Evolutionary conservation across 2,888 invertebrate species (phyloP), one percentile per base, ranked within the genome.

Genomic region (Romanomermis culicivorax): DNA sequence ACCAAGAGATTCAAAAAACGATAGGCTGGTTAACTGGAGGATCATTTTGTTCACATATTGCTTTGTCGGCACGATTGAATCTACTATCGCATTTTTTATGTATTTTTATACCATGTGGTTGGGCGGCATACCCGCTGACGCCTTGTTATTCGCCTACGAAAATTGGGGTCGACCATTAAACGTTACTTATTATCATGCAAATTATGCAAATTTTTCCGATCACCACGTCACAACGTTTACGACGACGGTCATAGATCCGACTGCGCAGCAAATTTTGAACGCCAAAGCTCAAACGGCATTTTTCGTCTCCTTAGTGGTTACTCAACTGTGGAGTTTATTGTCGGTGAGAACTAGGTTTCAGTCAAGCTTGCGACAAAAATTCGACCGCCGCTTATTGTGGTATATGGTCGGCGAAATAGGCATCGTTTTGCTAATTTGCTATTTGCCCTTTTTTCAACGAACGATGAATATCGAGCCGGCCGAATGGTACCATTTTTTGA

Each of bases 51-150:
- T 45, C 47, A 23, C 47, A n/a, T 45, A 45, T 23, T 7, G 14
- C 47, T 45, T 45, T 23, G 23, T 45, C n/a, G 47, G 47, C 47
- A 11, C 23, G 47, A 7, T 45, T 11, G 47, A 45, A 45, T 45
- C 47, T 11, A 45, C 7, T 45, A 45, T 45, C 47, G 47, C 47
- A 7, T 45, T 45, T 23, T 45, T 45, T 23, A 45, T 45, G 47
- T 45, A 45, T 23, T 45, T 45, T 23, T 23, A n/a, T 11, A 45
- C 47, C 14, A 45, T 45, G 47, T 23, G 23, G 14, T 7, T 45
- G 4, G 47, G 47, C 7, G 7, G 7, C 23, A 23, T 45, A 7
- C 23, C 14, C 14, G 17, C 47, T 4, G 23, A 7, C 14, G 23
- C 11, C 7, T 23, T 45, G n/a, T 7, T 45, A 45, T 45, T 45